Evolutionary conservation across 2,888 invertebrate species (phyloP), one percentile per base, ranked within the genome.

Genomic region (Biston stratarius): DNA sequence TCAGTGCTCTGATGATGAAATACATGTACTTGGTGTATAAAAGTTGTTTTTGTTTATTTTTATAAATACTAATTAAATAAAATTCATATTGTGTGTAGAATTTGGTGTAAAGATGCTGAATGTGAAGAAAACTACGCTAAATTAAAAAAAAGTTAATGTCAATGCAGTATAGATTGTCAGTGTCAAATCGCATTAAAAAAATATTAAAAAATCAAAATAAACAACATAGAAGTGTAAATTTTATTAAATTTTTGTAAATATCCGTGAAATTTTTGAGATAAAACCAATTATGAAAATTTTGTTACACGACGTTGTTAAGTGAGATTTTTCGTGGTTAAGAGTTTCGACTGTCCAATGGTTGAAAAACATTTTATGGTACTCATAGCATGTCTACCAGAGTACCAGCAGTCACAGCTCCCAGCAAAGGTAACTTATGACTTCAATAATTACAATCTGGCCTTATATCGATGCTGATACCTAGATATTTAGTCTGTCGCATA

Each of bases 351-450:
- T 34, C 12, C 8, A n/a, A n/a, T 51, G n/a, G 12, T 34, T n/a
- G 49, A 12, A 34, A 52, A 52, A 52, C 14, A 14, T 15, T 52
- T 1, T 14, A 14, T 36, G 36, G 9, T 9, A 1, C 14, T 0
- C 7, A 3, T 14, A 52, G 10, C 6, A 65, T 62, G 64, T 65
- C 64, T 56, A 53, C 59, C 3, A 61, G 62, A 12, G 24, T 52
- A 47, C 57, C 65, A 56, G 40, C 51, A 10, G 24, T 44, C n/a
- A 1, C 64, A 59, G 51, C 56, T 51, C 10, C 62, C 0, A 40
- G 14, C 45, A 65, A 65, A 63, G 69, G 69, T 69, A 67, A 38
- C 8, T 33, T 24, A 49, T 34, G 34, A 47, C 24, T 47, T 10
- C 11, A 48, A n/a, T 47, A 14, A 36, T 40, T 40, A 14, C 1